These are phyloP conservation scores for Leptoclinus maculatus DNA, from an alignment of 2,797 vertebrate species.

Conservation along the genomic window DNA sequence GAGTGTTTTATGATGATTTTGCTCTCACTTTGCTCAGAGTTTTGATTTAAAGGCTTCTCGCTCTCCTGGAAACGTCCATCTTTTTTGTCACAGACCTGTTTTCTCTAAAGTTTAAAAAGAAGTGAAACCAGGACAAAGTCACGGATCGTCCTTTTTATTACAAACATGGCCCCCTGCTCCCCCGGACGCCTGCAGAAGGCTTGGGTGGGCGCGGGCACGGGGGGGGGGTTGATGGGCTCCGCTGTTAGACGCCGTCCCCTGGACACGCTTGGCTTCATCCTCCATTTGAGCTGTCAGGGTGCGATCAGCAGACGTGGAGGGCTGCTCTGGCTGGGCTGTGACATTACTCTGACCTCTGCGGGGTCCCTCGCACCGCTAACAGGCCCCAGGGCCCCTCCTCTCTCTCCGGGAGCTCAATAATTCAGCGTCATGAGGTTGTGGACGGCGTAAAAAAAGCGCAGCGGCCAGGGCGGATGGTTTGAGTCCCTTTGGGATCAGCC, in stretches of 20 bases:
- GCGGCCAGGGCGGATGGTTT: not conserved
- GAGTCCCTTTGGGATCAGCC: slow-evolving; percentile 18
- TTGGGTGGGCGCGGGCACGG: too few species aligned
- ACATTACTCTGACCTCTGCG: slow-evolving; percentile 61
- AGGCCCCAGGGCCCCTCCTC: slow-evolving; percentile 13
- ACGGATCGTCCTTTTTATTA: slow-evolving; percentile 13
- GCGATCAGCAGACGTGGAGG: slow-evolving; percentile 56
- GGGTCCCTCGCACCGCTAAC: slow-evolving; percentile 50
- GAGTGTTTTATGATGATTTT: not conserved
- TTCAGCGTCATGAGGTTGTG: slow-evolving; percentile 33
- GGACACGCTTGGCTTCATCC: slow-evolving; percentile 59
- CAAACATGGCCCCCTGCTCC: slow-evolving; percentile 12
- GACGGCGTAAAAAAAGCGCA: slow-evolving; percentile 1
- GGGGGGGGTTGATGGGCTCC: slow-evolving; percentile 5
- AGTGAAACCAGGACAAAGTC: slow-evolving; percentile 25
- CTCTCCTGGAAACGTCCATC: not conserved
- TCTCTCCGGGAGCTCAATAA: slow-evolving; percentile 43
- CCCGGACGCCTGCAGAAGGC: not conserved
- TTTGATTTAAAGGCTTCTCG: not conserved
- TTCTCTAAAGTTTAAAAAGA: not conserved
- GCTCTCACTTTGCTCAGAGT: too few species aligned
- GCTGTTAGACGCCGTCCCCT: slow-evolving; percentile 13
- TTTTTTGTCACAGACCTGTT: not conserved
- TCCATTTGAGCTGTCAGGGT: slow-evolving; percentile 60
- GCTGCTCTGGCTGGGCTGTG: slow-evolving; percentile 33